A percentile compares a stretch with the other conserved stretches of the same genome.
Evolutionary conservation across 2,888 invertebrate genomes (phyloP).

Genomic region (Drosophila siamana): DNA sequence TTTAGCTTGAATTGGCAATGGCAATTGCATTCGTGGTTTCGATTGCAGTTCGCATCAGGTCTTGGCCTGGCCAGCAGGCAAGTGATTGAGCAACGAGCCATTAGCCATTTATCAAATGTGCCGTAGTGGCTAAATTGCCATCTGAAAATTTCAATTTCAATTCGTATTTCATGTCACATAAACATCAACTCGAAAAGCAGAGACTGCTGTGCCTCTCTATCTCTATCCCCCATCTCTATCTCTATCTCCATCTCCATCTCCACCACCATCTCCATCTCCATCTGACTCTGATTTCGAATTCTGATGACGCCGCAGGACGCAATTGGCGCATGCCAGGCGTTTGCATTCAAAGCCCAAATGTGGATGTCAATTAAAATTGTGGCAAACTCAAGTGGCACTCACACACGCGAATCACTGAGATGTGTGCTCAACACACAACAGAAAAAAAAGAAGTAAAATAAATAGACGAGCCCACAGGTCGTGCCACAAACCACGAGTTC

Average conservation of each 20-base stretch:
- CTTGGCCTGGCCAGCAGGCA: slow-evolving; percentile 13
- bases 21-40: slow-evolving; percentile 11
- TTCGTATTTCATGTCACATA: slow-evolving; percentile 22
- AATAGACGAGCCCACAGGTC: slow-evolving; percentile 18
- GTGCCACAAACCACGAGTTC: slow-evolving; percentile 3
- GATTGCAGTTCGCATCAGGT: slow-evolving; percentile 60
- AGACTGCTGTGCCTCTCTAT: no score
- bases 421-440: no score
- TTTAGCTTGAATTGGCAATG: slow-evolving; percentile 10
- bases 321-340: slow-evolving; percentile 15
- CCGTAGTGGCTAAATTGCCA: slow-evolving; percentile 36
- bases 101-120: slow-evolving; percentile 57
- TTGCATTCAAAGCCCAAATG: slow-evolving; percentile 48
- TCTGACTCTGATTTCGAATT: background rate
- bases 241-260: background rate
- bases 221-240: no score
- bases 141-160: slow-evolving; percentile 6
- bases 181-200: background rate
- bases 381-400: slow-evolving; percentile 69
- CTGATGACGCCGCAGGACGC: slow-evolving; percentile 23
- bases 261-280: background rate
- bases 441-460: background rate
- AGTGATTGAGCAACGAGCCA: slow-evolving; percentile 27
- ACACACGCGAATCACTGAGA: slow-evolving; percentile 27
- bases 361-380: slow-evolving; percentile 75